A percentile compares a stretch with the other conserved stretches of the same genome.
phyloP scores from a whole-genome alignment of 2,797 vertebrate species.

The Psittacula derbiana region DNA sequence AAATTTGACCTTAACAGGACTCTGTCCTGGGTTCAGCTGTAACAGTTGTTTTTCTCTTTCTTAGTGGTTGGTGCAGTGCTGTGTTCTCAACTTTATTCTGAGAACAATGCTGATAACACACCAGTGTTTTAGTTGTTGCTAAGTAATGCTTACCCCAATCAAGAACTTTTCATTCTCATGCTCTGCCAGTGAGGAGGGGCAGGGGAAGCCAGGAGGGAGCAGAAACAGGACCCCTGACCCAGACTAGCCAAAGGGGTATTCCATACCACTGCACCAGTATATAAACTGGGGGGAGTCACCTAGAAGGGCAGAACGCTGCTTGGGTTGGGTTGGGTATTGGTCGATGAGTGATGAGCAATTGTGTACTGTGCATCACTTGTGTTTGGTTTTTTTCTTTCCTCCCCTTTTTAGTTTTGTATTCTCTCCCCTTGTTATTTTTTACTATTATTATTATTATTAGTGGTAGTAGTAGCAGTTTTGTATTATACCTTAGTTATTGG shows the following conservation, averaged over 20 bases:
- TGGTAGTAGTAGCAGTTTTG: background rate
- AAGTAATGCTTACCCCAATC: background rate
- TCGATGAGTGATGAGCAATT: background rate
- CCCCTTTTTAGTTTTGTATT: background rate
- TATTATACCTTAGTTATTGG: background rate
- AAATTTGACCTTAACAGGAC: background rate
- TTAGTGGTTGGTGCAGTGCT: background rate
- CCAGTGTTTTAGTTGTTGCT: background rate
- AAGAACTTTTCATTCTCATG: background rate
- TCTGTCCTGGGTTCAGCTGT: background rate
- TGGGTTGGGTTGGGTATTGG: background rate
- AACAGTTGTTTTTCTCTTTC: background rate
- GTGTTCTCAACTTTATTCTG: background rate
- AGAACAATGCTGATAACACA: background rate
- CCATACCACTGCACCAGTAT: background rate
- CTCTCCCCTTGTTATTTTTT: background rate
- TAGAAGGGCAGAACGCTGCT: background rate
- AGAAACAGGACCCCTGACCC: background rate
- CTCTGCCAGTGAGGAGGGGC: background rate
- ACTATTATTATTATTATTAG: background rate
- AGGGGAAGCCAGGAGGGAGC: background rate
- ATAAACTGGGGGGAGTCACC: background rate
- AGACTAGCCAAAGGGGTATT: background rate
- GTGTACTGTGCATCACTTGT: background rate
- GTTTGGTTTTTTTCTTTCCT: background rate